Base-by-base conservation (phyloP, 2,113 vertebrate species). In the Corythornis vintsioides region DNA sequence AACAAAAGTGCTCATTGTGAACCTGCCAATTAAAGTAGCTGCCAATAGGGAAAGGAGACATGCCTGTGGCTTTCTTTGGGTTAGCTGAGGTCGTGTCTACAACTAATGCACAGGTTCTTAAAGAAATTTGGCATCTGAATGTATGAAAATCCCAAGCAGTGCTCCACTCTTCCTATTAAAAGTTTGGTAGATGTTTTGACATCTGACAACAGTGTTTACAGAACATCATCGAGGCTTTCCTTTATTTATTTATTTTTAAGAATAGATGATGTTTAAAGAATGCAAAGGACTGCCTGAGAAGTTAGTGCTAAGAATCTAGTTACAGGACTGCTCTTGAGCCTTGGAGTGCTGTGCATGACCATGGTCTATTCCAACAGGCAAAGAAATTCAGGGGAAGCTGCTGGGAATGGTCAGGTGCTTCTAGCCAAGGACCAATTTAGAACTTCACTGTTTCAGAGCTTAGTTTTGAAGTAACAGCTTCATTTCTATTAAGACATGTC, bases 1-100 rank as follows among this genome's bases (percentile, higher is more conserved):
- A 97, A 98, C 97, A 98, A 97, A 97, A 98, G 93, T 93, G 86
- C 83, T 96, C 90, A 95, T 96, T 98, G 97, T 98, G 97, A 97
- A 89, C 91, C 94, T 97, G 97, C 97, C 98, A 98, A 96, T 97
- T 97, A 96, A 45, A 90, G 89, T 83, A 92, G 61, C 95, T 56
- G 73, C 93, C 96, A 96, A 18, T 80, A 85, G 70, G 76, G 92
- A 96, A 89, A 86, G 90, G 87, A 95, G 96, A 96, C 31, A 45
- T 90, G 96, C 92, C 83, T 84, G 95, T 96, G 88, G 90, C 79
- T 93, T 93, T 92, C 91, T 84, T 74, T 38, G 73, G 97, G 97
- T 97, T 96, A 97, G 91, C 93, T 93, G 84, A 96, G 97, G 97
- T 97, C 97, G 95, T 79, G 80, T 90, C 95, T 97, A 77, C 86